Evolutionary conservation across 53 echinoderm and acorn worm genomes (phyloP), one percentile per base, ranked within the genome.

Genomic region (Henricia sp.): DNA sequence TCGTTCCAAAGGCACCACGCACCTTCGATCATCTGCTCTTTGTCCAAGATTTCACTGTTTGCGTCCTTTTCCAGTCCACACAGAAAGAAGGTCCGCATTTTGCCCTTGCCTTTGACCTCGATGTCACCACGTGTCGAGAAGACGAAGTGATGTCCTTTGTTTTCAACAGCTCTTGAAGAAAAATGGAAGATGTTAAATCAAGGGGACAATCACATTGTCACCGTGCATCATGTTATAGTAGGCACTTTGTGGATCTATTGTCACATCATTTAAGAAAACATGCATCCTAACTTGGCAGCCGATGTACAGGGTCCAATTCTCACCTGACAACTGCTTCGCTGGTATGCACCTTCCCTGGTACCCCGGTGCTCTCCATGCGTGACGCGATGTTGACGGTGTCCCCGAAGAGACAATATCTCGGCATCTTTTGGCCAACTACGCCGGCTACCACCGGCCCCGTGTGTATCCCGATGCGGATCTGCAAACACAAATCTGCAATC

Each of bases 351-450:
- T 84, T 93, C 14, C 91, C 93, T 1, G 90, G 78, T 28, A 85
- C 3, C 20, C 93, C 88, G 24, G 88, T 87, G 50, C 89, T 95
- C 70, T 91, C 95, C 92, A 95, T 95, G 23, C 89, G 50, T 0
- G 92, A 95, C 1, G 89, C 95, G 3, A 88, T 95, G 72, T 93
- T 93, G 41, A 93, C 93, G 17, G 93, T 93, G 85, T 93, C 93
- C 52, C 93, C 93, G 50, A 93, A 93, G 55, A 93, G 88, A 73
- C 93, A 93, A 70, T 93, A 93, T 27, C 93, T 70, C 17, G 93
- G 93, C 93, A 93, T 93, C 82, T 91, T 93, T 24, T 84, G 56
- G 5, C 93, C 93, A 6, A 93, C 93, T 1, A 93, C 93, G 40
- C 93, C 93, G 2, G 93, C 91, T 39, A 93, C 93, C 17, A 93